Evolutionary conservation across 2,113 vertebrate species (phyloP).

Genomic region (Calyptomena viridis): DNA sequence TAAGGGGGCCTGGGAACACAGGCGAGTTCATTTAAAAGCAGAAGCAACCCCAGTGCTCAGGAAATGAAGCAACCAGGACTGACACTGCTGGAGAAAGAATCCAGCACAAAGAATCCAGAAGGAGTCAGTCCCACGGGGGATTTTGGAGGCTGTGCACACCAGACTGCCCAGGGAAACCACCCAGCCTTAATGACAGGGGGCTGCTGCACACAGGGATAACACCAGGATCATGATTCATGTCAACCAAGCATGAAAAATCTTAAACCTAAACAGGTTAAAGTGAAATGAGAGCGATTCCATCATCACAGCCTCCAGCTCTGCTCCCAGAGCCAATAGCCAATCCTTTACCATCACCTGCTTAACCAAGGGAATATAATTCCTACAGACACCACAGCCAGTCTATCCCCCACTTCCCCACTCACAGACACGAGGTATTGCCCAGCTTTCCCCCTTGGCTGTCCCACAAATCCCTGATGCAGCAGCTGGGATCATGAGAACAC

Average conservation of each 20-base stretch:
- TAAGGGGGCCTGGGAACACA: neutral
- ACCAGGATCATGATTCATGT: neutral
- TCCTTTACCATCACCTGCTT: neutral
- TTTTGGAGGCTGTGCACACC: neutral
- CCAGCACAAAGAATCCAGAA: no score
- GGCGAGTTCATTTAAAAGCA: neutral
- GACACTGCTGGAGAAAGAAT: neutral
- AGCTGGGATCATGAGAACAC: neutral
- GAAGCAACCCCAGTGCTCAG: neutral
- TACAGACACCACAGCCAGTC: neutral
- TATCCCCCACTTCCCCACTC: neutral
- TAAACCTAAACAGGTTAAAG: neutral
- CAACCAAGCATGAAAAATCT: neutral
- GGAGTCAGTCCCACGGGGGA: rapidly evolving
- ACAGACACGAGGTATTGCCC: neutral
- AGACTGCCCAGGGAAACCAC: neutral
- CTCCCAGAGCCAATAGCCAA: neutral
- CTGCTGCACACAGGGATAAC: neutral
- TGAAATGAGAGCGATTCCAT: neutral
- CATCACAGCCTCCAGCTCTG: neutral
- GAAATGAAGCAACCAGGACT: neutral
- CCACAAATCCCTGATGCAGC: neutral
- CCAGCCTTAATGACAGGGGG: neutral
- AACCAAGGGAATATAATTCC: neutral
- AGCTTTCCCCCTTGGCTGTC: neutral